phyloP scores from a whole-genome alignment of 1,140 invertebrate species.

The Pogonomyrmex barbatus region DNA sequence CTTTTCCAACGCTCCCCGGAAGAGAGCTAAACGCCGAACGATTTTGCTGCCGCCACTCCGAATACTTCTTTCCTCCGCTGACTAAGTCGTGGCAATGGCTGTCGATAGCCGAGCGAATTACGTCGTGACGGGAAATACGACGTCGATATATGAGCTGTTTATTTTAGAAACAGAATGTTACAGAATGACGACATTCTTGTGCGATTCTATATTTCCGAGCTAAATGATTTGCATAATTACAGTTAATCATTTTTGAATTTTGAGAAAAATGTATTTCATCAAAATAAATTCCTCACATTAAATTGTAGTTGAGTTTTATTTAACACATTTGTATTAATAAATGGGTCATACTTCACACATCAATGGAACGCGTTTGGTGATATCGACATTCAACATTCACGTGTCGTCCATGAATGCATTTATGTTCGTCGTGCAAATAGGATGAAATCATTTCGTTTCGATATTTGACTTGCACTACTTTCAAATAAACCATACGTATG shows the following conservation, averaged over 20 bases:
- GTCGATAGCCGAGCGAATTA: slow-evolving; percentile 42
- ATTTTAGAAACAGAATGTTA: not conserved
- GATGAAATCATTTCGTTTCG: slow-evolving; percentile 37
- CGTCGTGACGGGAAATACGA: slow-evolving; percentile 25
- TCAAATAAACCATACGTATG: slow-evolving; percentile 62
- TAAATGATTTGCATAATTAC: not conserved
- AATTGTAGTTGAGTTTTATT: not conserved
- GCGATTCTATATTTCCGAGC: not conserved
- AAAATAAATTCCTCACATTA: not conserved
- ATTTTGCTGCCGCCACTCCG: slow-evolving; percentile 64
- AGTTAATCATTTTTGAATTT: not conserved
- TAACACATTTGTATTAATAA: slow-evolving; percentile 6
- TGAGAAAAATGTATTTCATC: not conserved
- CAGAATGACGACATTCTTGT: not conserved
- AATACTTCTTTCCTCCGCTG: slow-evolving; percentile 68
- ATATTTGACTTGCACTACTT: slow-evolving; percentile 53
- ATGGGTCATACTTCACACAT: slow-evolving; percentile 6
- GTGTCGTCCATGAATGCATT: slow-evolving; percentile 23
- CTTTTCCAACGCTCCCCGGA: slow-evolving; percentile 75
- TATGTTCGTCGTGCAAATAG: slow-evolving; percentile 23
- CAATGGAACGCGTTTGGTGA: slow-evolving; percentile 13
- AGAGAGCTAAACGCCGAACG: slow-evolving; percentile 73
- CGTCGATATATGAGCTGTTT: slow-evolving; percentile 10
- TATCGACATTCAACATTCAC: slow-evolving; percentile 53
- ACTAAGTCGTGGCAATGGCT: slow-evolving; percentile 63